A percentile compares a stretch with the other conserved stretches of the same genome.
Conservation (phyloP, 2,113 vertebrate species). For the Cephalopholis sonnerati region DNA sequence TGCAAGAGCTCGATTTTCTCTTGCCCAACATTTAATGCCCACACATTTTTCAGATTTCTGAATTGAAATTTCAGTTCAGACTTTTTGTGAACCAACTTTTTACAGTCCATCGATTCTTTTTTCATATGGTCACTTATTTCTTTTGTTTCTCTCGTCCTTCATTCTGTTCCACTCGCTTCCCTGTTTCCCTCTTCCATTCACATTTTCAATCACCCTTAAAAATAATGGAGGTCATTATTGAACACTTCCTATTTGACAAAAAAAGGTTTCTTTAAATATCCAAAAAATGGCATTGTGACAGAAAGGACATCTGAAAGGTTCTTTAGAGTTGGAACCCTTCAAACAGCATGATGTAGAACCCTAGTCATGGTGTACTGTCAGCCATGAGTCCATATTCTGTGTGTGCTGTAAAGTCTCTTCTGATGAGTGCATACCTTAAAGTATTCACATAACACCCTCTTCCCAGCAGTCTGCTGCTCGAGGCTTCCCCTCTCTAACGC, state of each 20-base stretch:
- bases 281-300: neutral
- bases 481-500: slow-evolving; percentile 29
- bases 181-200: neutral
- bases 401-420: slow-evolving; percentile 19
- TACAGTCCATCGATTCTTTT: neutral
- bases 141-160: neutral
- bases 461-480: slow-evolving; percentile 26
- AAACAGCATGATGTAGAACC: neutral
- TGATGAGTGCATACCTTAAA: slow-evolving; percentile 22
- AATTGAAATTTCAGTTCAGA: neutral
- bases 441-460: slow-evolving; percentile 32
- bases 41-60: neutral
- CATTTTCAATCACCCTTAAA: neutral
- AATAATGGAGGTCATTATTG: neutral
- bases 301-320: neutral
- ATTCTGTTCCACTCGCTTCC: neutral
- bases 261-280: neutral
- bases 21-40: neutral
- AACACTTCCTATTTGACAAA: neutral
- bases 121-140: neutral
- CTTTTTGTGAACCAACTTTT: neutral
- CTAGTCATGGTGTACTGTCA: neutral
- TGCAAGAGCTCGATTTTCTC: neutral
- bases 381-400: neutral
- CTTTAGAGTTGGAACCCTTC: neutral